Percentiles rank a stretch among this genome's conserved stretches.
phyloP scores from a whole-genome alignment of 2,113 vertebrate genomes.

The Sturnus vulgaris region DNA sequence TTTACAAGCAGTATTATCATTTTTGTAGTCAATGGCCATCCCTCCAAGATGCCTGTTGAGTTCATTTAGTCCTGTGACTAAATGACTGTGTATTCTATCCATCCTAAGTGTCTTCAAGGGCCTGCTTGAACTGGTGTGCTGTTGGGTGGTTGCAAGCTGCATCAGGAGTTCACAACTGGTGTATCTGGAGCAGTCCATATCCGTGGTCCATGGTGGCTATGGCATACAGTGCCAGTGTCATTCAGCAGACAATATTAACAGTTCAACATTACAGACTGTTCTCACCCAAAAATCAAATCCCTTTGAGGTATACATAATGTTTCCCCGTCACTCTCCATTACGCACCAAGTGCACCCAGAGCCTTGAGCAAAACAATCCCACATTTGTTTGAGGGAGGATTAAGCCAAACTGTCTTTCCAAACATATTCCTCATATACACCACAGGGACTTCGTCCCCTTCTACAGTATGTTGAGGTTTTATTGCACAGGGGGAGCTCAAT shows the following conservation, averaged over 20 bases:
- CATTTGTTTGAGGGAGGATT: background rate
- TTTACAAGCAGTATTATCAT: background rate
- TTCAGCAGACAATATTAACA: background rate
- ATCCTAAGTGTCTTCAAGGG: background rate
- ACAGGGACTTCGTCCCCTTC: background rate
- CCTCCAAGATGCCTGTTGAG: background rate
- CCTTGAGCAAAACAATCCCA: background rate
- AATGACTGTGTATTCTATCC: background rate
- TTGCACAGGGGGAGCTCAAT: background rate
- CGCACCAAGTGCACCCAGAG: background rate
- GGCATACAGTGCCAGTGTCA: background rate
- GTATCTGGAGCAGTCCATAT: background rate
- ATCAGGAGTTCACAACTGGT: background rate
- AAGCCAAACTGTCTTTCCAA: background rate
- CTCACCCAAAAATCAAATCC: background rate
- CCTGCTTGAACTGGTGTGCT: background rate
- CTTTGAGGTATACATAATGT: background rate
- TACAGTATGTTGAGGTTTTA: accelerated
- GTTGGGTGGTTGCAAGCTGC: background rate
- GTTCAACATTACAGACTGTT: background rate
- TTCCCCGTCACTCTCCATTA: background rate
- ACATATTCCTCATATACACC: background rate
- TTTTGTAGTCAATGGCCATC: background rate
- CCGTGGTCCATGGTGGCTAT: background rate
- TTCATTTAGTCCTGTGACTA: background rate